A percentile compares a stretch with the other conserved stretches of the same genome.
These are phyloP conservation scores for Gobiocypris rarus DNA, from an alignment of 2,113 vertebrate species.

Conservation along the genomic window DNA sequence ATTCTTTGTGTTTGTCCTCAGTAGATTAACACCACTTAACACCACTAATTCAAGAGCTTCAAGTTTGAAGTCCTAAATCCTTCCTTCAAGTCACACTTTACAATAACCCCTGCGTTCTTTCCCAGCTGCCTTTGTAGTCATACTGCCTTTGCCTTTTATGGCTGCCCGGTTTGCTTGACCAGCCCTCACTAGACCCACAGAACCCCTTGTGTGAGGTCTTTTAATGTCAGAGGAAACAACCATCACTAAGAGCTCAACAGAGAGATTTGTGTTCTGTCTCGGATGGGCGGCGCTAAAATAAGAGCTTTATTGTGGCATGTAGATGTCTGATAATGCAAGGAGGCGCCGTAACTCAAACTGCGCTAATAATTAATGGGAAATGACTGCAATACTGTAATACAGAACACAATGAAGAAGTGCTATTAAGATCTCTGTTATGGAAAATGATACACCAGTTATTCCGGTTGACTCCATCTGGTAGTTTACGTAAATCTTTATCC, in stretches of 20 bases:
- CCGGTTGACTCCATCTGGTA: neutral
- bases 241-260: slow-evolving; percentile 8
- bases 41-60: neutral
- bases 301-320: slow-evolving; percentile 34
- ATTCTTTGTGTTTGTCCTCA: neutral
- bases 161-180: neutral
- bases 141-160: slow-evolving; percentile 9
- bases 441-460: neutral
- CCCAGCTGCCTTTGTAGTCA: slow-evolving; percentile 19
- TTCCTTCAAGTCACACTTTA: slow-evolving; percentile 13
- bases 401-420: slow-evolving; percentile 1
- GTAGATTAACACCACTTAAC: slow-evolving; percentile 14
- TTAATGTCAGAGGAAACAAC: slow-evolving; percentile 40
- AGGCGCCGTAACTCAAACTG: neutral
- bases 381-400: neutral
- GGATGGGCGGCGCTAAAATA: slow-evolving; percentile 34
- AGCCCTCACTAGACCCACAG: neutral
- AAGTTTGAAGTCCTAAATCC: neutral
- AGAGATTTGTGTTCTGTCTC: slow-evolving; percentile 38
- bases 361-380: slow-evolving; percentile 16
- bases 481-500: slow-evolving; percentile 8
- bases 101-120: neutral
- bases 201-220: slow-evolving; percentile 39
- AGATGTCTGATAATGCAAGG: slow-evolving; percentile 34
- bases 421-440: slow-evolving; percentile 18